Evolutionary conservation across 1,140 invertebrate species (phyloP).

Genomic region (Ruditapes philippinarum): DNA sequence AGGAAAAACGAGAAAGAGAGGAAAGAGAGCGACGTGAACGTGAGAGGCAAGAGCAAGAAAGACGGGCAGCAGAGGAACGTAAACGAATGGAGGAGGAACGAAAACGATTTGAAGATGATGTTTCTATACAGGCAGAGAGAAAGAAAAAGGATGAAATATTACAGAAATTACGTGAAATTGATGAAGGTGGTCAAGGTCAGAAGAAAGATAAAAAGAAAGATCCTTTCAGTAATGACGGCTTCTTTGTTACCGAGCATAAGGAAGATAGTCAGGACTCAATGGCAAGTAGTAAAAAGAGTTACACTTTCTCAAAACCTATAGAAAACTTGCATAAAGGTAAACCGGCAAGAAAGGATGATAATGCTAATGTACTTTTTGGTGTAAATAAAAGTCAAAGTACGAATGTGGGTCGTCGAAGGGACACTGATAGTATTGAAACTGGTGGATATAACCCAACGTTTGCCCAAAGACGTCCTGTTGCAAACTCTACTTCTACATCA

Average conservation of each 20-base stretch:
- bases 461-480: not conserved
- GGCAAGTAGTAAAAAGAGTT: conserved; percentile 69
- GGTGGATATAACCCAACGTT: conserved; percentile 81
- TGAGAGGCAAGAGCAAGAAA: conserved; percentile 63
- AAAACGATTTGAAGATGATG: conserved; percentile 75
- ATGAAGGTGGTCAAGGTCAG: conserved; percentile 61
- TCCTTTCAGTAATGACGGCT: conserved; percentile 43
- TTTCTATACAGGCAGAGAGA: conserved; percentile 73
- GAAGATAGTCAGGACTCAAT: conserved; percentile 56
- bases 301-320: conserved; percentile 75
- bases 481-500: conserved; percentile 19
- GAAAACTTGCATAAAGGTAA: conserved; percentile 81
- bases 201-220: conserved; percentile 44
- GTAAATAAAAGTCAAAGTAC: conserved; percentile 48
- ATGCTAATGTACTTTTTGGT: conserved; percentile 62
- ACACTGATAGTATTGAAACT: conserved; percentile 65
- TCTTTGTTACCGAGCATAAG: conserved; percentile 48
- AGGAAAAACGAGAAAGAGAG: conserved; percentile 62
- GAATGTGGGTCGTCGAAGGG: not conserved
- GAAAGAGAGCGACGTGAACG: conserved; percentile 56
- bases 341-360: conserved; percentile 76
- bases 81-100: conserved; percentile 75
- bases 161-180: conserved; percentile 73
- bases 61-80: conserved; percentile 65
- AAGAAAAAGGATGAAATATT: conserved; percentile 80